These are phyloP conservation scores for Zelleria hepariella DNA, from an alignment of 2,888 invertebrate genomes.

Conservation along the genomic window DNA sequence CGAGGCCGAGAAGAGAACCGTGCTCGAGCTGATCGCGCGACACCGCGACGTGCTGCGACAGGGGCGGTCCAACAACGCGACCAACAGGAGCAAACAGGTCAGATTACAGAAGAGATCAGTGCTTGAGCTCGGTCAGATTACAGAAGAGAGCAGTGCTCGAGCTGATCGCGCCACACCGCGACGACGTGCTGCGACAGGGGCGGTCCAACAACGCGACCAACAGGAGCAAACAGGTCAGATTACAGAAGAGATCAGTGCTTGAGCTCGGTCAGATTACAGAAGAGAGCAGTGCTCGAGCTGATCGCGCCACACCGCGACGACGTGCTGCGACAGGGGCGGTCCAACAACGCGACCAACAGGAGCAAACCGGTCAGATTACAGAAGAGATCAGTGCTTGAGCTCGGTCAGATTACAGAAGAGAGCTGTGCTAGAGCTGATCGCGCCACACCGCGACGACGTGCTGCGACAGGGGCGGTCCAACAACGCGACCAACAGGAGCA, in stretches of 20 bases:
- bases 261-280: constrained; percentile 69
- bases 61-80: constrained; percentile 68
- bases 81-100: constrained; percentile 67
- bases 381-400: too few relatives aligned
- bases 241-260: too few relatives aligned
- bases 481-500: constrained; percentile 67
- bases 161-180: constrained; percentile 61
- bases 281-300: constrained; percentile 62
- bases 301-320: constrained; percentile 64
- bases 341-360: constrained; percentile 68
- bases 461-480: constrained; percentile 66
- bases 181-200: constrained; percentile 68
- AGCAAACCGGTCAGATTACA: constrained; percentile 69
- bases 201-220: constrained; percentile 69
- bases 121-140: constrained; percentile 68
- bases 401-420: too few relatives aligned
- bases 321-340: constrained; percentile 67
- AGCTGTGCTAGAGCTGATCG: constrained; percentile 64
- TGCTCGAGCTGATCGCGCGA: constrained; percentile 62
- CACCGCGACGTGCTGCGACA: constrained; percentile 68
- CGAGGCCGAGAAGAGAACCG: constrained; percentile 64
- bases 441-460: constrained; percentile 63
- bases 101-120: too few relatives aligned
- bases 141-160: constrained; percentile 66
- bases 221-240: constrained; percentile 66